phyloP scores from a whole-genome alignment of 64 coral and sea anemone species.

The Actinia equina region DNA sequence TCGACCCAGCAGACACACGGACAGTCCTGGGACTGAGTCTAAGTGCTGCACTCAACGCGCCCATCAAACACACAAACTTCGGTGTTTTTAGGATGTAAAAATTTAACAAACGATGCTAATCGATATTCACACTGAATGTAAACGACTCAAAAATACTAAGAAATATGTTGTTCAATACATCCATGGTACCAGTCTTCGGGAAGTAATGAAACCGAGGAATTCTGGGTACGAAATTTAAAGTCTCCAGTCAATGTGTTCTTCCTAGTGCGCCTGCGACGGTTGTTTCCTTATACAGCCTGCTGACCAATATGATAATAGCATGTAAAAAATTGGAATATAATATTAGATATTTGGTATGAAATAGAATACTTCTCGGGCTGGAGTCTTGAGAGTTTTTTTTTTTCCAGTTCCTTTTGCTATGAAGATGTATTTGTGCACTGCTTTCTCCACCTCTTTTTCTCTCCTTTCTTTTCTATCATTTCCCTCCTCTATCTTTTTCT shows the following conservation, averaged over 20 bases:
- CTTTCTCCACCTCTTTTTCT: no score
- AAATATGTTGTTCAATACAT: not conserved
- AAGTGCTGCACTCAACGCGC: constrained; percentile 76
- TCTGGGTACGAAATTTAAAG: not conserved
- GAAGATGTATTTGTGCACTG: no score
- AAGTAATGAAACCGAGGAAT: not conserved
- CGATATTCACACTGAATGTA: not conserved
- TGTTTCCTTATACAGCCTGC: not conserved
- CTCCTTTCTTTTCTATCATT: no score
- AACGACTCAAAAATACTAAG: not conserved
- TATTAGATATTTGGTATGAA: not conserved
- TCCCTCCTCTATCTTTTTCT: no score
- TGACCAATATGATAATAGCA: not conserved
- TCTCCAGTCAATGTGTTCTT: no score
- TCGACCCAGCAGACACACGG: constrained; percentile 92
- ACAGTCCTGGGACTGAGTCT: constrained; percentile 84
- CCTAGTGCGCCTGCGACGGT: no score
- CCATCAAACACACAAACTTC: constrained; percentile 71
- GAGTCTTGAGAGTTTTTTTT: not conserved
- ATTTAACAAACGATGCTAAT: not conserved
- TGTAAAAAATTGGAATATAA: not conserved
- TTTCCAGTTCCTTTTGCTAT: no score
- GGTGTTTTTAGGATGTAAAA: constrained; percentile 95
- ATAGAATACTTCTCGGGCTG: not conserved
- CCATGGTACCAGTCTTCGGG: not conserved